phyloP scores from a whole-genome alignment of 2,888 invertebrate species.

The Polydrusus pterygomalis region DNA sequence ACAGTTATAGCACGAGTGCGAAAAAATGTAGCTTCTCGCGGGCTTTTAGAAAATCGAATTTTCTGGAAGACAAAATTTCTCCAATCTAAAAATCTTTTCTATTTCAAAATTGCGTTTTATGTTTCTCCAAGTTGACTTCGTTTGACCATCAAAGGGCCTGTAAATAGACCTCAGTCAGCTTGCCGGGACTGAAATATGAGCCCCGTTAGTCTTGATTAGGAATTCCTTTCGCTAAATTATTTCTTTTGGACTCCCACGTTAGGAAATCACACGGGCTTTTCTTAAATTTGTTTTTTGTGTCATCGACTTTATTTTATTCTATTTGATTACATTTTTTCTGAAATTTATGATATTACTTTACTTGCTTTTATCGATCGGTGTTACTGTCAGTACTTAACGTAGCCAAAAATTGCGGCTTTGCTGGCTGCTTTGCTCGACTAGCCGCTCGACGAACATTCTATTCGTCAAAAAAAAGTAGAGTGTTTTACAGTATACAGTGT shows the following conservation, averaged over 20 bases:
- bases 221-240: constrained; percentile 15
- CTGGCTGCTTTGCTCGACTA: too few relatives aligned
- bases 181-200: constrained; percentile 17
- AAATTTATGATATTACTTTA: too few relatives aligned
- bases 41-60: neutral
- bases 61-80: neutral
- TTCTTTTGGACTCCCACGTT: neutral
- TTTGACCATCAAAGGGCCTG: neutral
- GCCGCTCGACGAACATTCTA: too few relatives aligned
- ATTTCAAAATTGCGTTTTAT: neutral
- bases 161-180: constrained; percentile 20
- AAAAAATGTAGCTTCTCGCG: neutral
- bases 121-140: neutral
- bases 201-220: constrained; percentile 6
- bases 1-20: too few relatives aligned
- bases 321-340: too few relatives aligned
- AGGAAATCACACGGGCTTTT: neutral
- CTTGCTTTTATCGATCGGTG: too few relatives aligned
- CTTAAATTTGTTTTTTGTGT: neutral
- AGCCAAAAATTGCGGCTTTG: too few relatives aligned
- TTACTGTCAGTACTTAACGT: too few relatives aligned
- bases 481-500: too few relatives aligned
- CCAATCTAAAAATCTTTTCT: neutral
- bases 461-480: too few relatives aligned
- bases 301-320: neutral